Conservation (phyloP, 2,888 invertebrate species). For the Neuroscelio doddi region DNA sequence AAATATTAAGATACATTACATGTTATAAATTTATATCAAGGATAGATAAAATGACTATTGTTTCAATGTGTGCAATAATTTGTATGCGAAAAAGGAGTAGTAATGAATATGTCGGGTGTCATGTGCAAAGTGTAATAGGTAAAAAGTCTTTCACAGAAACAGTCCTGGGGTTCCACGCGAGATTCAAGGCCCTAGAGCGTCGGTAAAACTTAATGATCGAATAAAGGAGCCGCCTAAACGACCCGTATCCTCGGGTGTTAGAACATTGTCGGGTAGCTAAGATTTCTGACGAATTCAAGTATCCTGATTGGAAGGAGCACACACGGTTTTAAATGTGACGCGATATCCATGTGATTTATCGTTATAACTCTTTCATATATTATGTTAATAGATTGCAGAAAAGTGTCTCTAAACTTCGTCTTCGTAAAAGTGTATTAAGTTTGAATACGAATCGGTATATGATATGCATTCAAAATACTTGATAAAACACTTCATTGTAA, state of each 20-base stretch:
- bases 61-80: conserved; percentile 16
- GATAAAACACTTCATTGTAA: no score
- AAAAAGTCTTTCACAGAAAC: conserved; percentile 47
- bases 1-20: no score
- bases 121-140: conserved; percentile 48
- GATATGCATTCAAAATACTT: no score
- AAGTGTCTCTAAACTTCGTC: no score
- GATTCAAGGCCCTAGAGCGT: conserved; percentile 51
- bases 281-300: conserved; percentile 45
- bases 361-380: no score
- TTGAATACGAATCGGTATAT: no score
- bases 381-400: no score
- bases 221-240: conserved; percentile 70
- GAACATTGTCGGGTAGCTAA: conserved; percentile 55
- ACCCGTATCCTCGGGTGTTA: conserved; percentile 69
- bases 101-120: conserved; percentile 27
- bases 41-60: no score
- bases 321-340: conserved; percentile 46
- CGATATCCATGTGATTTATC: no score
- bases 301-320: conserved; percentile 53
- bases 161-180: conserved; percentile 21
- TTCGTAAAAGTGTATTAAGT: no score
- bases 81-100: no score
- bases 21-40: not conserved
- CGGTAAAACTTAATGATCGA: conserved; percentile 66